These are phyloP conservation scores for Macrobrachium nipponense DNA, from an alignment of 1,140 invertebrate species.

Conservation along the genomic window DNA sequence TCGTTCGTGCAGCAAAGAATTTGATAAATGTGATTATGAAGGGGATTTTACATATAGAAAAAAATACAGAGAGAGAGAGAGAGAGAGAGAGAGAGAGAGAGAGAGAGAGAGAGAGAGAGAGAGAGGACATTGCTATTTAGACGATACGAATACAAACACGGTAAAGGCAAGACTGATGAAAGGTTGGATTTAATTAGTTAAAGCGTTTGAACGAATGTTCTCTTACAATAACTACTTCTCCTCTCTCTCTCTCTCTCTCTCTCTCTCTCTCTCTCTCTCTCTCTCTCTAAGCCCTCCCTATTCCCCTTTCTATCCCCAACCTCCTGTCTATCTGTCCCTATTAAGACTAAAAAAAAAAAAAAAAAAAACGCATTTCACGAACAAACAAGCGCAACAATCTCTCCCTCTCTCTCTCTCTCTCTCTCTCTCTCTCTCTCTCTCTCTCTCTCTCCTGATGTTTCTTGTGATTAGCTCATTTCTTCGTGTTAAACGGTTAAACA, in stretches of 20 bases:
- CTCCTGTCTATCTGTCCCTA: neutral
- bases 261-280: neutral
- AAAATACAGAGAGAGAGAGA: too few species aligned
- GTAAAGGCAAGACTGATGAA: too few species aligned
- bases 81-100: too few species aligned
- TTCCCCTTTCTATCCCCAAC: neutral
- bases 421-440: conserved; percentile 28
- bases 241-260: conserved; percentile 3
- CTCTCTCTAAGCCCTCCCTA: neutral
- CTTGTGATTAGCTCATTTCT: neutral
- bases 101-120: too few species aligned
- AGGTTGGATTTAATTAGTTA: too few species aligned
- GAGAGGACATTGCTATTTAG: too few species aligned
- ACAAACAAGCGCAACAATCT: neutral
- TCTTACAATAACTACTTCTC: neutral
- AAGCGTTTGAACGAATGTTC: neutral
- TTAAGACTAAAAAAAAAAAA: too few species aligned
- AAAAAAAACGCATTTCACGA: too few species aligned
- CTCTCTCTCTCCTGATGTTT: neutral
- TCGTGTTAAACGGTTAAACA: neutral
- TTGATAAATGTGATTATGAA: too few species aligned
- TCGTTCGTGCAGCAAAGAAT: too few species aligned
- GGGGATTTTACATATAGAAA: too few species aligned
- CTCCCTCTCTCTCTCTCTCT: conserved; percentile 26
- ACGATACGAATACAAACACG: too few species aligned